phyloP scores from a whole-genome alignment of 2,888 invertebrate genomes.

The Andrena camellia region DNA sequence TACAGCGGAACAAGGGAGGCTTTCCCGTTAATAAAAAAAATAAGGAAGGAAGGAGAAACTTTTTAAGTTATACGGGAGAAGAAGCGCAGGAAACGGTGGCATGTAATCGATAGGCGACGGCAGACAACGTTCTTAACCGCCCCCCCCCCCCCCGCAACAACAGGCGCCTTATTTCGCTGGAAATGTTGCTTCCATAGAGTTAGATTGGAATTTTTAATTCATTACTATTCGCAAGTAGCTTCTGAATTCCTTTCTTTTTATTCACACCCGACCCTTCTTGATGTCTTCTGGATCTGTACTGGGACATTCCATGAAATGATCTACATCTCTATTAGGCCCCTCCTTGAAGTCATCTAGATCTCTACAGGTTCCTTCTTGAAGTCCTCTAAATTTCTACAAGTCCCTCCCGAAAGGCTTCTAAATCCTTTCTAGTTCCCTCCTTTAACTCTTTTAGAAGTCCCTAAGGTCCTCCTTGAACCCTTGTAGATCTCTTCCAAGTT shows the following conservation, averaged over 20 bases:
- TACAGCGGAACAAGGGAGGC: not conserved
- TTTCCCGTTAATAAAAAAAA: not conserved
- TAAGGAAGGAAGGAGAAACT: conserved; percentile 5
- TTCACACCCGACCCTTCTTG: too few relatives aligned
- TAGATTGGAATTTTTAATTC: not conserved
- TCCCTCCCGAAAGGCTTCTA: not conserved
- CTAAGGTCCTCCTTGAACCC: not conserved
- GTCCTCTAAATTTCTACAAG: not conserved
- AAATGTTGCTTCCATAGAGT: not conserved
- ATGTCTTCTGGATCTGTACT: too few relatives aligned
- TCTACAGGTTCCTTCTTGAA: not conserved
- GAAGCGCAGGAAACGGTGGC: not conserved
- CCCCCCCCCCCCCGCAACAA: conserved; percentile 15
- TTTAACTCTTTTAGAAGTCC: not conserved
- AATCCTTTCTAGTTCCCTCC: not conserved
- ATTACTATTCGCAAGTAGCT: not conserved
- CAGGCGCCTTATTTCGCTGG: conserved; percentile 7
- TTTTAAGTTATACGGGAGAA: conserved; percentile 33
- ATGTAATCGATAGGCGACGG: conserved; percentile 48
- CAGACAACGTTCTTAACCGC: conserved; percentile 34
- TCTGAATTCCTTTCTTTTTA: conserved; percentile 1
- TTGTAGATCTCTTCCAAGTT: not conserved
- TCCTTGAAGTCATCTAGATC: not conserved
- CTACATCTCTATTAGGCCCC: not conserved
- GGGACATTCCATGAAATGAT: too few relatives aligned